Evolutionary conservation across 2,888 invertebrate genomes (phyloP).

Genomic region (Cryptus armator): DNA sequence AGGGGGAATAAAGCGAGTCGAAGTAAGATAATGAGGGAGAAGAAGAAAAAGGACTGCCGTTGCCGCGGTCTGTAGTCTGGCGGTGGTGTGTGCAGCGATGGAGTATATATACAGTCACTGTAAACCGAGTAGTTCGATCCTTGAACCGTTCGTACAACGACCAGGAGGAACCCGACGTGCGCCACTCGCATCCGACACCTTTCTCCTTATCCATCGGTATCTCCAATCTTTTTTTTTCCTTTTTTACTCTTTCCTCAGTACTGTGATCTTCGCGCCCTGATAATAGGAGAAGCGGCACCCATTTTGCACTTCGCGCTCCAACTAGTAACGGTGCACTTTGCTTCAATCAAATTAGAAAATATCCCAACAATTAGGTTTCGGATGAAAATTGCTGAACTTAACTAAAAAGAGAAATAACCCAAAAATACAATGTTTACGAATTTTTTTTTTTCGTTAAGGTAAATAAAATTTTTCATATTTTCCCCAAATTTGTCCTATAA

Average conservation of each 20-base stretch:
- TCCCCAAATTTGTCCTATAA: too few species aligned
- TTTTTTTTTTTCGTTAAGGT: too few species aligned
- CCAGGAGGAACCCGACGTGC: constrained; percentile 7
- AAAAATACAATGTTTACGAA: too few species aligned
- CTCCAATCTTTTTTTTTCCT: neutral
- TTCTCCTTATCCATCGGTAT: constrained; percentile 69
- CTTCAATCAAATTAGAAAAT: too few species aligned
- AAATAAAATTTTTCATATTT: too few species aligned
- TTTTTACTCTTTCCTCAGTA: constrained; percentile 17
- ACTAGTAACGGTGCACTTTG: too few species aligned
- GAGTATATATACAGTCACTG: constrained; percentile 53
- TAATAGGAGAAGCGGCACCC: constrained; percentile 2
- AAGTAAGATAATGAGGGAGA: constrained; percentile 60
- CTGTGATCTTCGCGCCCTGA: neutral
- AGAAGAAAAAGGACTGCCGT: constrained; percentile 61
- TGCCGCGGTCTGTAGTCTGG: constrained; percentile 44
- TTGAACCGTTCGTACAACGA: constrained; percentile 72
- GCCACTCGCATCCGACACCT: constrained; percentile 74
- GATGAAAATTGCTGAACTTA: too few species aligned
- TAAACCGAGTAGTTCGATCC: constrained; percentile 70
- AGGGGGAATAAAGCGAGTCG: constrained; percentile 36
- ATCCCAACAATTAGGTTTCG: too few species aligned
- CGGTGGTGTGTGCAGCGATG: constrained; percentile 38
- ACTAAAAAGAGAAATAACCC: too few species aligned
- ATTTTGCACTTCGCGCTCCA: too few species aligned